A percentile compares a stretch with the other conserved stretches of the same genome.
Evolutionary conservation across 2,113 vertebrate genomes (phyloP).

Genomic region (Prunella himalayana): DNA sequence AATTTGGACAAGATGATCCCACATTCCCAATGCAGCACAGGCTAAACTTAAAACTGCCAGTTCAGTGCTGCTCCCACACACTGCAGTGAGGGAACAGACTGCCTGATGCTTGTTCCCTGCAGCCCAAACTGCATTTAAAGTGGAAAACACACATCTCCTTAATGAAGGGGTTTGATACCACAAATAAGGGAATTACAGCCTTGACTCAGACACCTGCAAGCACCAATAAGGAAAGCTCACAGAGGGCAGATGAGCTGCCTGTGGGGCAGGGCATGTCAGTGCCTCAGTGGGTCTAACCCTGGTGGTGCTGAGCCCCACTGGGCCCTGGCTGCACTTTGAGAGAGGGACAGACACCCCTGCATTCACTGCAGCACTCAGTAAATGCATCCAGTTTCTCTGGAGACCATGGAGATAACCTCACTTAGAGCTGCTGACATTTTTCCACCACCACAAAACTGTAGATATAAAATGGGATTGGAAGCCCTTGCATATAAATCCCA

Average conservation of each 20-base stretch:
- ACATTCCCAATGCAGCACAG: neutral
- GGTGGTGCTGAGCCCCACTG: neutral
- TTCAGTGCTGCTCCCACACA: neutral
- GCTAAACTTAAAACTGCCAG: neutral
- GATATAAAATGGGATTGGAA: neutral
- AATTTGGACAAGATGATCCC: neutral
- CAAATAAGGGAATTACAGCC: neutral
- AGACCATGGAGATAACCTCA: neutral
- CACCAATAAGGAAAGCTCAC: neutral
- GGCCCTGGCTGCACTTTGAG: neutral
- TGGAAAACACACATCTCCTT: neutral
- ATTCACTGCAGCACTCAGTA: slow-evolving; percentile 67
- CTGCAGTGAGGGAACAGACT: neutral
- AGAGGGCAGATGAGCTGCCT: neutral
- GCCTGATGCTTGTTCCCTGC: neutral
- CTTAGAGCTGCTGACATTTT: neutral
- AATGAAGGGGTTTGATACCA: neutral
- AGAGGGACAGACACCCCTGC: neutral
- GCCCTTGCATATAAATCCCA: neutral
- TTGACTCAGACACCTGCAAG: neutral
- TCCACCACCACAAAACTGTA: neutral
- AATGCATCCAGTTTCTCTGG: neutral
- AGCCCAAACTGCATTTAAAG: neutral
- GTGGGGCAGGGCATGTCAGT: neutral
- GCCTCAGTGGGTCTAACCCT: fast-evolving